Evolutionary conservation across 2,888 invertebrate genomes (phyloP), one percentile per base, ranked within the genome.

Genomic region (Paralinhomoeus sp.): DNA sequence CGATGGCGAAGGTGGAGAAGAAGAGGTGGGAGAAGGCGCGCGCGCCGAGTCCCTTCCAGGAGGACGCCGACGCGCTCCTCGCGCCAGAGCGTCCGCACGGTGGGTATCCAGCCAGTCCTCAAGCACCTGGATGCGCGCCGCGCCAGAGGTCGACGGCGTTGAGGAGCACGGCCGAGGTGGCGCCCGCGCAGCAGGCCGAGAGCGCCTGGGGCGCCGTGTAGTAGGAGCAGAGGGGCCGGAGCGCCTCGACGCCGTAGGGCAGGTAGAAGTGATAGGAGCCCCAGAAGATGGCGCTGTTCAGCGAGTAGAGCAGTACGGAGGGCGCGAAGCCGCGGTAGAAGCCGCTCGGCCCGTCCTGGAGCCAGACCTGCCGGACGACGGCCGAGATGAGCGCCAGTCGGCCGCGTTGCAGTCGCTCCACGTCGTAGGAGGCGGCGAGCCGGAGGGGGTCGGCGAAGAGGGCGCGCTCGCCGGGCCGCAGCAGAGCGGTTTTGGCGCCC

Each of bases 271-370:
- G 83, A 64, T 91, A 91, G 55, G 87, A 77, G 21, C 76, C 78
- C 91, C 91, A 93, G 89, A 91, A 91, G 39, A 89, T 72, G n/a
- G 87, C 89, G 20, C 84, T 85, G 65, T 85, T 89, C 17, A 91
- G 89, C 39, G 87, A 87, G 63, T 85, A 91, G 0, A 85, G 79
- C 53, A 80, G 77, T 15, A 93, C 67, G 24, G 89, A 89, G 1
- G 89, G 84, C 24, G 77, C 71, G 62, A 89, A 93, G 0, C 91
- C 91, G 46, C 40, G 70, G 64, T 91, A 93, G 65, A 85, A 91
- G 1, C 91, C 91, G 45, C 71, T 62, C 2, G 81, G 61, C 0
- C 91, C 89, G 64, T 87, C 82, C 47, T 73, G 35, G 5, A 43
- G 67, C 63, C 85, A 77, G 52, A 91, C 79, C 45, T 78, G 74